Evolutionary conservation across 2,113 vertebrate species (phyloP).

Genomic region (Grantiella picta): DNA sequence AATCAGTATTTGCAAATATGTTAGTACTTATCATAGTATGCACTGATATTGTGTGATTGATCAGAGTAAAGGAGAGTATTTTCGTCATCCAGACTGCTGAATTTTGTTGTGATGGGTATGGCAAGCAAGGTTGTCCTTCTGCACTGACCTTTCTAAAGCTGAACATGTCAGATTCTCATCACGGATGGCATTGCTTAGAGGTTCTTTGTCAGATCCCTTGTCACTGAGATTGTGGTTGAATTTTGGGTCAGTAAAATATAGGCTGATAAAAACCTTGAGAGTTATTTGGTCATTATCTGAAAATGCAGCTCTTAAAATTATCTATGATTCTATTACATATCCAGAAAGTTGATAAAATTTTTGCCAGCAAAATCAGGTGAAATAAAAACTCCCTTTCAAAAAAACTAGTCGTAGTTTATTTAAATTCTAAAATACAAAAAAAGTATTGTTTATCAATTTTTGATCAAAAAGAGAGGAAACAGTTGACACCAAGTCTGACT

Average conservation of each 20-base stretch:
- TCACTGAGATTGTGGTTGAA: not conserved
- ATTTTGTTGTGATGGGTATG: not conserved
- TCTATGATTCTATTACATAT: not conserved
- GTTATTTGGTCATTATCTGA: not conserved
- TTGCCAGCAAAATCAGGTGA: not conserved
- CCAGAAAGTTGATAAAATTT: not conserved
- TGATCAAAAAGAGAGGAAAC: not conserved
- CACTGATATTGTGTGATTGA: not conserved
- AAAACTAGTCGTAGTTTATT: not conserved
- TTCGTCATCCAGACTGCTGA: not conserved
- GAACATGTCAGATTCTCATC: constrained; percentile 8
- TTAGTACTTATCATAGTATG: not conserved
- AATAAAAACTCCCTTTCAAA: not conserved
- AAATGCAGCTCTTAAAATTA: not conserved
- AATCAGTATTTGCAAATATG: not conserved
- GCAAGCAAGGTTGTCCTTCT: constrained; percentile 11
- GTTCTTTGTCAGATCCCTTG: constrained; percentile 16
- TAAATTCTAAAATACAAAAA: not conserved
- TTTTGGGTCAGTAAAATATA: not conserved
- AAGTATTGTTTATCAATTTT: not conserved
- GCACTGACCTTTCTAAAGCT: constrained; percentile 11
- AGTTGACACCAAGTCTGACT: not conserved
- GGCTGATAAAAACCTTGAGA: not conserved
- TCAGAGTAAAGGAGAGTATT: not conserved
- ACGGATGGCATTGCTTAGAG: constrained; percentile 26